Conservation (phyloP, 2,888 invertebrate genomes). For the Vandiemenella viatica region DNA sequence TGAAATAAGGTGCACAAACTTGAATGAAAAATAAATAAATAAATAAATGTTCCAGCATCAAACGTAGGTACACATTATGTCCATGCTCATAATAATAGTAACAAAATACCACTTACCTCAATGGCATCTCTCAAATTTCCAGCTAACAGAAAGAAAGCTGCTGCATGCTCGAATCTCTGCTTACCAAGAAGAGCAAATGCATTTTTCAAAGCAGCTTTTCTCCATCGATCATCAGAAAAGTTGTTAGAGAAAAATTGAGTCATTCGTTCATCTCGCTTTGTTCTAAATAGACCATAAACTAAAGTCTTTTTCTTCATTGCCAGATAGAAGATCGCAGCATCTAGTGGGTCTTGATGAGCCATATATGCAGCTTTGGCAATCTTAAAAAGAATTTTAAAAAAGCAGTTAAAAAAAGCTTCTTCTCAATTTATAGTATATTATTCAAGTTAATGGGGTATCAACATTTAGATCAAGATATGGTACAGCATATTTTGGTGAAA, state of each 20-base stretch:
- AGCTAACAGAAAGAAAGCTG: conserved; percentile 93
- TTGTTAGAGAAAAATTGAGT: conserved; percentile 86
- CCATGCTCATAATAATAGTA: background rate
- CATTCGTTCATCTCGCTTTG: conserved; percentile 81
- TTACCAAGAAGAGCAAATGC: conserved; percentile 91
- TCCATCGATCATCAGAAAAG: conserved; percentile 84
- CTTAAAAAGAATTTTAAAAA: conserved; percentile 23
- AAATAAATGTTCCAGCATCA: background rate
- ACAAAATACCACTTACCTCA: conserved; percentile 42
- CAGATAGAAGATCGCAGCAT: conserved; percentile 91
- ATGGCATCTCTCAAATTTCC: conserved; percentile 90
- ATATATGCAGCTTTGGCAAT: conserved; percentile 89
- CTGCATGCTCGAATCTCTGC: conserved; percentile 93
- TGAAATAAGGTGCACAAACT: background rate
- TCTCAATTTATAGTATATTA: background rate
- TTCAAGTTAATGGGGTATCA: no score
- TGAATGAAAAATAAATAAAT: background rate
- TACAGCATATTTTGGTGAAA: no score
- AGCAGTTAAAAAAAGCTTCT: background rate
- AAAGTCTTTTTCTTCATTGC: conserved; percentile 97
- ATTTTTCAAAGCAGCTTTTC: conserved; percentile 94
- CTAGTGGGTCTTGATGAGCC: conserved; percentile 83
- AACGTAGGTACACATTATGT: background rate
- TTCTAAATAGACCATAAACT: conserved; percentile 88
- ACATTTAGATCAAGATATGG: no score